Conservation (phyloP, 2,113 vertebrate species). For the Caracal caracal region DNA sequence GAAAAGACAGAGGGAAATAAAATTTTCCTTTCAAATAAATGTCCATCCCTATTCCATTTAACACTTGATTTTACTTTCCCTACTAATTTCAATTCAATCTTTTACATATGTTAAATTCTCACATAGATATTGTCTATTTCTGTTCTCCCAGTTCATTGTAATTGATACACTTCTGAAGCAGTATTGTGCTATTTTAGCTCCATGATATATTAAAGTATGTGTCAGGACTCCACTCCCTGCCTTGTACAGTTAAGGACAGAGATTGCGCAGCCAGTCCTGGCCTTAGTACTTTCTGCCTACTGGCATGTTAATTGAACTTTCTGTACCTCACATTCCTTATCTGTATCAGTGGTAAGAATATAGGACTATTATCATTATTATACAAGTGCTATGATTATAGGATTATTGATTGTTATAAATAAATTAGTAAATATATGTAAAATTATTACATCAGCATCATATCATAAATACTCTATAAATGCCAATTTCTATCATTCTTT, state of each 20-base stretch:
- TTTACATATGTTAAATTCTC: not conserved
- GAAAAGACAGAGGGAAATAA: too few species aligned
- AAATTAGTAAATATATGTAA: not conserved
- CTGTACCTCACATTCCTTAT: not conserved
- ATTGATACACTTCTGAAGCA: not conserved
- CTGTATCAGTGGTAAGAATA: not conserved
- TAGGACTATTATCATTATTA: not conserved
- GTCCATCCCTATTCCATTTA: not conserved
- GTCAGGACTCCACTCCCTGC: not conserved
- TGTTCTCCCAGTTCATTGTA: not conserved
- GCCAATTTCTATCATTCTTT: not conserved
- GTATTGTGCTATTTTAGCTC: not conserved
- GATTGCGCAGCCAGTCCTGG: not conserved
- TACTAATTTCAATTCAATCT: not conserved
- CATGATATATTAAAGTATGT: not conserved
- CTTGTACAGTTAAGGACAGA: not conserved
- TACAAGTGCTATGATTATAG: not conserved
- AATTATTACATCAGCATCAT: not conserved
- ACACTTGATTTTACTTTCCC: conserved; percentile 4
- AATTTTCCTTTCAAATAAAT: conserved; percentile 8
- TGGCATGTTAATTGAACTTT: not conserved
- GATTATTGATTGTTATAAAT: not conserved
- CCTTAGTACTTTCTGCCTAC: not conserved
- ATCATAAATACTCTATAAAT: not conserved
- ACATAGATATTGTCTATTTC: not conserved